phyloP scores from a whole-genome alignment of 2,888 invertebrate genomes.

The Odiellus spinosus region DNA sequence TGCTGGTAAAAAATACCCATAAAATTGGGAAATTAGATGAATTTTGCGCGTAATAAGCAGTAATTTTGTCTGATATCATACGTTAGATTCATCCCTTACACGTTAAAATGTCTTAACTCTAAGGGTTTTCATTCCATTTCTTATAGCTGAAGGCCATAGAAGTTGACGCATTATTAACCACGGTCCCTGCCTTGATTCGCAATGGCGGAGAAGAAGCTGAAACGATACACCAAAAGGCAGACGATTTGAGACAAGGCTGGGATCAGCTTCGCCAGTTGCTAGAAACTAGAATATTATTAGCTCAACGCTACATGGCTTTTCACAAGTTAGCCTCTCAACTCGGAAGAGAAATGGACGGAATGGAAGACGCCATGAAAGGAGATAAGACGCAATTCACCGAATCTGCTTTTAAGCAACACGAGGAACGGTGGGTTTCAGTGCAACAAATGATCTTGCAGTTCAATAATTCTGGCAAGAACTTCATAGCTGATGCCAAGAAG shows the following conservation, averaged over 20 bases:
- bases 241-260: constrained; percentile 28
- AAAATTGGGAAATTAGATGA: no score
- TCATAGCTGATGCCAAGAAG: constrained; percentile 43
- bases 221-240: constrained; percentile 27
- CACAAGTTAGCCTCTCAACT: constrained; percentile 48
- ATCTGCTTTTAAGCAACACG: constrained; percentile 31
- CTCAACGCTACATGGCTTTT: constrained; percentile 51
- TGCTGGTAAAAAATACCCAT: no score
- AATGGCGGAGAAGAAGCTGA: constrained; percentile 41
- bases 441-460: constrained; percentile 47
- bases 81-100: no score
- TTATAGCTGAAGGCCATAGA: constrained; percentile 48
- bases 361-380: constrained; percentile 43
- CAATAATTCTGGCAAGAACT: constrained; percentile 47
- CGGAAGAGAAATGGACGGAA: constrained; percentile 44
- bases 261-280: constrained; percentile 27
- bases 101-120: no score
- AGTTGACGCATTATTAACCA: constrained; percentile 45
- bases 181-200: constrained; percentile 45
- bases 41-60: no score
- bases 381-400: constrained; percentile 35
- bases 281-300: constrained; percentile 42
- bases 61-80: no score
- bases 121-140: constrained; percentile 10
- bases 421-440: constrained; percentile 48